phyloP scores from a whole-genome alignment of 2,113 vertebrate species.

The Thamnophis sirtalis region DNA sequence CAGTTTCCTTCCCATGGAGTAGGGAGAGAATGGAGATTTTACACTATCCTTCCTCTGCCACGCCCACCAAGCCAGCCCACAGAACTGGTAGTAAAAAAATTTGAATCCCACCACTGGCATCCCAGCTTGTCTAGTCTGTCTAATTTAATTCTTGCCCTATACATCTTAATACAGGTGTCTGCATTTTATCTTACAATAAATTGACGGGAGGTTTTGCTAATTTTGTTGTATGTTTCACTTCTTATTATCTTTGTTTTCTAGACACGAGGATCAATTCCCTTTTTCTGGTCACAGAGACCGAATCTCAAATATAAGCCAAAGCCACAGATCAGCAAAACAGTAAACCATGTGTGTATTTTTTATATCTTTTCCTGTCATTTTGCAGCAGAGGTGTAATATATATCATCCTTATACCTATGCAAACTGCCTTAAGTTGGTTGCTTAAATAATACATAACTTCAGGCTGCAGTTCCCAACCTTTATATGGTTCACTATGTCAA shows the following conservation, averaged over 20 bases:
- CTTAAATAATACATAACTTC: background rate
- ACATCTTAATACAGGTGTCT: background rate
- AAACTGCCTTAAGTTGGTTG: background rate
- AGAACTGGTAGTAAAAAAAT: too few relatives aligned
- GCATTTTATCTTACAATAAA: background rate
- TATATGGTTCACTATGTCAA: background rate
- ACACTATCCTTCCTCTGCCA: too few relatives aligned
- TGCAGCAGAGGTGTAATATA: background rate
- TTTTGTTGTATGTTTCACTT: background rate
- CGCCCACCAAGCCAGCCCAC: too few relatives aligned
- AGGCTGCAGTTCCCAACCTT: background rate
- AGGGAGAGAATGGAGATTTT: too few relatives aligned
- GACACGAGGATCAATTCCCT: slow-evolving; percentile 93
- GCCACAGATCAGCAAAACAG: slow-evolving; percentile 91
- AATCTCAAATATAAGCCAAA: slow-evolving; percentile 94
- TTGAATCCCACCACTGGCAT: too few relatives aligned
- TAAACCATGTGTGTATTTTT: slow-evolving; percentile 82
- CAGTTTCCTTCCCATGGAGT: too few relatives aligned
- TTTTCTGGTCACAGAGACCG: slow-evolving; percentile 96
- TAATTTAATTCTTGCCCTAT: background rate
- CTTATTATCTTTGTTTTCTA: slow-evolving; percentile 52
- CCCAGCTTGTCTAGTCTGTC: background rate
- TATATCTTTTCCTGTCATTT: slow-evolving; percentile 15
- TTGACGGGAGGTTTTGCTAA: background rate
- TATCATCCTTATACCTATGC: background rate